Base-by-base conservation (phyloP, 2,888 invertebrate genomes). In the Tipula lateralis region DNA sequence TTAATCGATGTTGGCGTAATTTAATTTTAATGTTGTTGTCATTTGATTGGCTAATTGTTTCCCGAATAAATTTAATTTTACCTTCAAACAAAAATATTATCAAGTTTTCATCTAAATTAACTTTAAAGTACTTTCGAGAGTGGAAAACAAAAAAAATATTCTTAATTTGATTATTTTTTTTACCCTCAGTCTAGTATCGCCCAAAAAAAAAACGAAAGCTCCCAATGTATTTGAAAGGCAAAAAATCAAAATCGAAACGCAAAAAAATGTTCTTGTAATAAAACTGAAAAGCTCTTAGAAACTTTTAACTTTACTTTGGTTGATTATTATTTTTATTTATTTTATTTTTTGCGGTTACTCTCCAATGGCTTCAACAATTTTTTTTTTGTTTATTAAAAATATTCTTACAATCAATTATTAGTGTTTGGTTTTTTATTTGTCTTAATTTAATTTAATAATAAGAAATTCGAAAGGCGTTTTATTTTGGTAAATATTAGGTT, bases 241-340 rank as follows among this genome's bases (percentile, higher is more conserved):
- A 44, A 16, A 7, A n/a, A 50, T 6, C n/a, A 50, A 16, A 16
- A 16, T 50, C 16, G n/a, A 50, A 50, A 50, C 44, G 44, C 44
- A 50, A 50, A 50, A 50, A 50, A 50, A 50, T 16, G 6, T 50
- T 50, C 44, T 50, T 50, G n/a, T n/a, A 66, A 66, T 66, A 66
- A 24, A 66, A 24, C 19, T 66, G 66, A 12, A 66, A 66, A 66
- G 66, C 66, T 66, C 12, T 66, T 66, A 24, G 24, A 66, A 66
- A 66, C 66, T 66, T 66, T 66, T 66, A 66, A 66, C 66, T 66
- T 66, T 66, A 66, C 66, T 66, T 24, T 66, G 66, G 19, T 66
- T 24, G 66, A 66, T 66, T 24, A 50, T 50, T 50, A 16, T 50
- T 50, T 50, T 44, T 44, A 44, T 44, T 44, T 44, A 44, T n/a